These are phyloP conservation scores for Troides helena DNA, from an alignment of 2,888 invertebrate species.

Conservation along the genomic window DNA sequence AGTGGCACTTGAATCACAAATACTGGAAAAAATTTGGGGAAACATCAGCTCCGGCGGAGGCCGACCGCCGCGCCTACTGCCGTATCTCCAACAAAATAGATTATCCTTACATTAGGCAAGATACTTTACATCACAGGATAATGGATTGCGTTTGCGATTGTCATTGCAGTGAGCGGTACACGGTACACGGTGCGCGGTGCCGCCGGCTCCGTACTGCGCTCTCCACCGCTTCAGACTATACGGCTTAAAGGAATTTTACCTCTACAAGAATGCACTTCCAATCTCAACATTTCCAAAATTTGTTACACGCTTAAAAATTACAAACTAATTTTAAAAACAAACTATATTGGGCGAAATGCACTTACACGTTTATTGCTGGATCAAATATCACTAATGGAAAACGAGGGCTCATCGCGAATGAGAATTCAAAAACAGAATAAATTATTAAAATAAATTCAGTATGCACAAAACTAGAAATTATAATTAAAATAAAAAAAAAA, in stretches of 20 bases:
- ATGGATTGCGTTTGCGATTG: conserved; percentile 50
- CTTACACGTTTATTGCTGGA: conserved; percentile 76
- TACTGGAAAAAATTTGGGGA: conserved; percentile 85
- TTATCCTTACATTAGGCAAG: conserved; percentile 76
- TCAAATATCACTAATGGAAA: conserved; percentile 80
- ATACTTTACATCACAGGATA: conserved; percentile 73
- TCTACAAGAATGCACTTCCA: conserved; percentile 79
- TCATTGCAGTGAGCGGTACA: conserved; percentile 35
- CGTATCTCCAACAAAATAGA: conserved; percentile 68
- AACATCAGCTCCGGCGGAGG: conserved; percentile 73
- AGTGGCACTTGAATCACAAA: conserved; percentile 90
- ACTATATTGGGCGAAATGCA: conserved; percentile 72
- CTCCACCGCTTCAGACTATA: conserved; percentile 68
- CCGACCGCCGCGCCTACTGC: conserved; percentile 57
- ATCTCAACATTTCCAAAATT: conserved; percentile 76
- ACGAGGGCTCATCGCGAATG: conserved; percentile 71
- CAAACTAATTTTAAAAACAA: conserved; percentile 71
- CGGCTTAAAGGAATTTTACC: conserved; percentile 72
- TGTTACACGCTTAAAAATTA: conserved; percentile 64
- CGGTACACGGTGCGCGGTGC: conserved; percentile 24
- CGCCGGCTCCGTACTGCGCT: conserved; percentile 30
- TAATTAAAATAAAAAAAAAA: conserved; percentile 55
- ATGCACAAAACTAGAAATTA: conserved; percentile 63
- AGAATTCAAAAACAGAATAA: conserved; percentile 73
- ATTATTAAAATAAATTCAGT: conserved; percentile 69